Percentiles rank a stretch among this genome's conserved stretches.
Conservation (phyloP, 2,888 invertebrate genomes). For the Dolichomitus sp. region DNA sequence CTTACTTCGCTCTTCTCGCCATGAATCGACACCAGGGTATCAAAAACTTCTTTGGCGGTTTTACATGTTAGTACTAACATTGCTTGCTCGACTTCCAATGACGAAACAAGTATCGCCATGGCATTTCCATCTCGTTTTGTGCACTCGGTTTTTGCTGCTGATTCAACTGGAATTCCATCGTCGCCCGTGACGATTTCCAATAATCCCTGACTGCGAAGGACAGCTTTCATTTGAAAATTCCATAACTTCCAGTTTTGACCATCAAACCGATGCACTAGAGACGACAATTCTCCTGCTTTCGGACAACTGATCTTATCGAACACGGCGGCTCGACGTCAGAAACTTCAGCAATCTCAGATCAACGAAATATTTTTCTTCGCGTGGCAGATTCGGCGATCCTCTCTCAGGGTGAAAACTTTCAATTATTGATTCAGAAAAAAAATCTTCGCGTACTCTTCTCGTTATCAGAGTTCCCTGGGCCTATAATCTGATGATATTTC, state of each 20-base stretch:
- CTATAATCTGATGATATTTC: too few relatives aligned
- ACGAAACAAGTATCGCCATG: conserved; percentile 39
- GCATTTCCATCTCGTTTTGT: conserved; percentile 43
- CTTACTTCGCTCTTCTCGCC: conserved; percentile 54
- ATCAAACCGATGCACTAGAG: conserved; percentile 3
- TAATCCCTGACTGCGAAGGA: conserved; percentile 22
- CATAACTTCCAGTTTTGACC: conserved; percentile 27
- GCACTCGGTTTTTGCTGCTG: not conserved
- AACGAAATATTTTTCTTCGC: too few relatives aligned
- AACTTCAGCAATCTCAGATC: too few relatives aligned
- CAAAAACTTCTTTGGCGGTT: conserved; percentile 45
- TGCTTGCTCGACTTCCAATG: conserved; percentile 46
- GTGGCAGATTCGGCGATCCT: too few relatives aligned
- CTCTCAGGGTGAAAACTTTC: too few relatives aligned
- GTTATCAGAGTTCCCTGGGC: too few relatives aligned
- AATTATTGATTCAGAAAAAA: too few relatives aligned
- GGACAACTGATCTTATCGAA: not conserved
- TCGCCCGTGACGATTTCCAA: not conserved
- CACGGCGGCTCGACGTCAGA: too few relatives aligned
- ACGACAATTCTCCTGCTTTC: not conserved
- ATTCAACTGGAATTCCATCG: conserved; percentile 7
- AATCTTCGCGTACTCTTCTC: too few relatives aligned
- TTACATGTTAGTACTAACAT: conserved; percentile 38
- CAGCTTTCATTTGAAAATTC: conserved; percentile 36
- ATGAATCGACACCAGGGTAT: conserved; percentile 33